Conservation (phyloP, 2,113 vertebrate genomes). For the Gyps fulvus region DNA sequence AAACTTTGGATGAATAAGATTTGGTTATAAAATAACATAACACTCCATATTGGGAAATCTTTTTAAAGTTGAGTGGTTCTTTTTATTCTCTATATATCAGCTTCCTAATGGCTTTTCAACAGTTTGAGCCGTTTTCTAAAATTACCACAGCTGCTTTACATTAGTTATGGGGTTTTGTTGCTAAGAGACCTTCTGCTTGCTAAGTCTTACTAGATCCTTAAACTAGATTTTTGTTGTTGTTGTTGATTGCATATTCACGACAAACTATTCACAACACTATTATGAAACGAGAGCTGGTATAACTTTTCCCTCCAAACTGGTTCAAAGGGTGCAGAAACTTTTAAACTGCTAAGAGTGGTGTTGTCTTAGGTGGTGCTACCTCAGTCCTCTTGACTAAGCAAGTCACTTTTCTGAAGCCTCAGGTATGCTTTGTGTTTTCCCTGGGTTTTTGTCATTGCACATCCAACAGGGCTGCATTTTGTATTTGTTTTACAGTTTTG, state of each 20-base stretch:
- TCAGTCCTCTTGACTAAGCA: neutral
- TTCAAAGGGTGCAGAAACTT: neutral
- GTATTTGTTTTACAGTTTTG: neutral
- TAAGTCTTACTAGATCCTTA: conserved; percentile 62
- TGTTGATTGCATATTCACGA: conserved; percentile 43
- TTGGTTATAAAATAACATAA: conserved; percentile 76
- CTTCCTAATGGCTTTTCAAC: conserved; percentile 80
- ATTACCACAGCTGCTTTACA: conserved; percentile 78
- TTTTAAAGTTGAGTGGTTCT: conserved; percentile 75
- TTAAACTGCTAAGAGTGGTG: neutral
- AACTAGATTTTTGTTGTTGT: neutral
- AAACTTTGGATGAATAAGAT: conserved; percentile 72
- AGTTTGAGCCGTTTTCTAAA: conserved; percentile 75
- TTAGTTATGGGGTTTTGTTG: conserved; percentile 71
- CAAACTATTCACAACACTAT: neutral
- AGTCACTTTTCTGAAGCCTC: neutral
- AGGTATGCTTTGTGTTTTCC: neutral
- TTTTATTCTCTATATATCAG: conserved; percentile 82
- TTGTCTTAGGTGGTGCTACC: neutral
- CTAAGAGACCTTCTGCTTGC: conserved; percentile 67
- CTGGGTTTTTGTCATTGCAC: neutral
- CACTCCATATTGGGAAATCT: conserved; percentile 70
- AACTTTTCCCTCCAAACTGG: neutral
- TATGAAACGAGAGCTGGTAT: neutral
- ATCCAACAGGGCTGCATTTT: neutral